phyloP scores from a whole-genome alignment of 2,797 vertebrate species.

The Phaenicophaeus curvirostris region DNA sequence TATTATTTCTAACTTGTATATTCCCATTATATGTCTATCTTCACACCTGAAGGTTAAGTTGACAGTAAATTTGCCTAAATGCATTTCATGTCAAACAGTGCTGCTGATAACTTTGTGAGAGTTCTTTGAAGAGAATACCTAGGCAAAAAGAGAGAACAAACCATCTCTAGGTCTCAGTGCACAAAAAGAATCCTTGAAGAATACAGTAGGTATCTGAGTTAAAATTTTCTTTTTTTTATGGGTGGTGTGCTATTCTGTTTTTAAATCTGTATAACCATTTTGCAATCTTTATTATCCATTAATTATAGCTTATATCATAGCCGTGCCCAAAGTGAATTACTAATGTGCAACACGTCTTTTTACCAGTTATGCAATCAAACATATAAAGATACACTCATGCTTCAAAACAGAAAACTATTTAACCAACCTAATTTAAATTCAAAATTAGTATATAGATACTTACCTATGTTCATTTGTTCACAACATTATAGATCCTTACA shows the following conservation, averaged over 20 bases:
- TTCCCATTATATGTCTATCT: neutral
- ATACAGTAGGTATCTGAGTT: neutral
- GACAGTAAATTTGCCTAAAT: constrained; percentile 3
- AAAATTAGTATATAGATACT: neutral
- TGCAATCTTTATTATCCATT: neutral
- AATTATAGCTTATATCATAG: neutral
- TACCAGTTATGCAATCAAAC: neutral
- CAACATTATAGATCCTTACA: neutral
- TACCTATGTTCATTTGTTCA: neutral
- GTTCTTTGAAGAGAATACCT: neutral
- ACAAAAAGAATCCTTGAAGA: neutral
- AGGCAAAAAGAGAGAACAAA: neutral
- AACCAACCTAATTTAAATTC: constrained; percentile 2
- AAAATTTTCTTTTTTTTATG: neutral
- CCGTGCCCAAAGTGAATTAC: neutral
- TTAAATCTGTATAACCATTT: neutral
- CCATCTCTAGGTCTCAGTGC: neutral
- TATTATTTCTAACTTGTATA: neutral
- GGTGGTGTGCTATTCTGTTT: neutral
- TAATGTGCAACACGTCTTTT: neutral
- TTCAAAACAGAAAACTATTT: constrained; percentile 27
- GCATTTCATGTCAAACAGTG: neutral
- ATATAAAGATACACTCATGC: neutral
- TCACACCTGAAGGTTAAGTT: neutral
- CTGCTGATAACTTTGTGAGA: neutral